Evolutionary conservation across 2,888 invertebrate genomes (phyloP).

Genomic region (Mythimna lalbum): DNA sequence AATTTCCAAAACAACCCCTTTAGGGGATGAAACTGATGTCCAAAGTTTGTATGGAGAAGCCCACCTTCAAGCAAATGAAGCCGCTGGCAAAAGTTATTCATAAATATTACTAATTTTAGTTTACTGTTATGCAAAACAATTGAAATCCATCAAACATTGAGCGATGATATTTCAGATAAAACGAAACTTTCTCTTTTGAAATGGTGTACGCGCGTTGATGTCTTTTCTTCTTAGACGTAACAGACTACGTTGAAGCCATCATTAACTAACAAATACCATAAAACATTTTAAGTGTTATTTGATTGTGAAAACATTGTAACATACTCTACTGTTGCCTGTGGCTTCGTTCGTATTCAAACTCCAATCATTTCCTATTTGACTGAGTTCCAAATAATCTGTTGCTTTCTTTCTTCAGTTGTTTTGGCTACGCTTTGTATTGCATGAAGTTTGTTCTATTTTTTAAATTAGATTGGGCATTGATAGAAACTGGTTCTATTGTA

Average conservation of each 20-base stretch:
- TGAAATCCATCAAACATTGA: conserved; percentile 24
- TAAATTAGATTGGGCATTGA: neutral
- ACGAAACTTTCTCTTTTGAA: conserved; percentile 62
- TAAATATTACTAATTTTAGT: neutral
- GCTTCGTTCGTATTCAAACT: neutral
- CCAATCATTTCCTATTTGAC: neutral
- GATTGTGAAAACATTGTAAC: neutral
- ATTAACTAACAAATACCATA: conserved; percentile 24
- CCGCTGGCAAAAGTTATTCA: neutral
- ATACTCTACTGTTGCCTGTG: neutral
- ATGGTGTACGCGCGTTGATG: conserved; percentile 66
- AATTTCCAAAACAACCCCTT: no score
- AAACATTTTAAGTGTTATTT: conserved; percentile 2
- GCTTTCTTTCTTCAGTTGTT: neutral
- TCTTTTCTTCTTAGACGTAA: conserved; percentile 65
- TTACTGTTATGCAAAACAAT: conserved; percentile 17
- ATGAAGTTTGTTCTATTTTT: neutral
- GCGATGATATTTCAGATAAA: conserved; percentile 10
- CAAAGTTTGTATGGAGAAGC: no score
- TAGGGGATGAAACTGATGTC: no score
- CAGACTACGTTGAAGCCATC: conserved; percentile 19
- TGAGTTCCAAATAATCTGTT: neutral
- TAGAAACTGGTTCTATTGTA: neutral
- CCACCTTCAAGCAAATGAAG: no score
- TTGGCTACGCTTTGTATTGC: neutral